Evolutionary conservation across 2,888 invertebrate species (phyloP), one percentile per base, ranked within the genome.

Genomic region (Epinotia brunnichana): DNA sequence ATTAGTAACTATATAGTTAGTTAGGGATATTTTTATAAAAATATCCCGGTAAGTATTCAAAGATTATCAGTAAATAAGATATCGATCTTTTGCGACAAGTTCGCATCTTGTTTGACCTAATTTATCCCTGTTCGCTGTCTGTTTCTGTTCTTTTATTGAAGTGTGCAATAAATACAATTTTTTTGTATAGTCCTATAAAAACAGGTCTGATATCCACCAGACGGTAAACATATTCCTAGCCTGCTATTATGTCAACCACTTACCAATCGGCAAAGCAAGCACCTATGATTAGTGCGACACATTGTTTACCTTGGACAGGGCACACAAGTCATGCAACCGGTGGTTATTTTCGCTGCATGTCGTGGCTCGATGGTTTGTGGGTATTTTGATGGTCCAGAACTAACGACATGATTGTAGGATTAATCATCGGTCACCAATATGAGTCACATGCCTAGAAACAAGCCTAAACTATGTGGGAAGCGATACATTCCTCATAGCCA

Each of bases 251-350:
- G 59, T 21, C 15, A 60, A 15, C 41, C 35, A n/a, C n/a, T 57
- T 29, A 29, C 29, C 35, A 17, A 29, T 39, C 39, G 56, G 21
- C 29, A n/a, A n/a, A n/a, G 29, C 15, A 21, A 9, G 57, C 62
- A 11, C 54, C 53, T 39, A 66, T 56, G 41, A 41, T 66, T 41
- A 53, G 17, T 35, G 19, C 39, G 57, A 56, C 39, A 53, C 19
- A 41, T 41, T 66, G 66, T 66, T 66, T 54, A 66, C 54, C 41
- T 66, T 66, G 56, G 66, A 66, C 21, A 15, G 21, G 21, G 17
- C 39, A 59, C 17, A 10, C 39, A 17, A 24, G 9, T 35, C 35
- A 9, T 39, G 53, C 53, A 51, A 54, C 64, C 13, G 29, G 51
- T 39, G 53, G 64, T 39, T 64, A 64, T 64, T 64, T 54, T 21